Base-by-base conservation (phyloP, 2,888 invertebrate genomes). In the Aromia moschata region DNA sequence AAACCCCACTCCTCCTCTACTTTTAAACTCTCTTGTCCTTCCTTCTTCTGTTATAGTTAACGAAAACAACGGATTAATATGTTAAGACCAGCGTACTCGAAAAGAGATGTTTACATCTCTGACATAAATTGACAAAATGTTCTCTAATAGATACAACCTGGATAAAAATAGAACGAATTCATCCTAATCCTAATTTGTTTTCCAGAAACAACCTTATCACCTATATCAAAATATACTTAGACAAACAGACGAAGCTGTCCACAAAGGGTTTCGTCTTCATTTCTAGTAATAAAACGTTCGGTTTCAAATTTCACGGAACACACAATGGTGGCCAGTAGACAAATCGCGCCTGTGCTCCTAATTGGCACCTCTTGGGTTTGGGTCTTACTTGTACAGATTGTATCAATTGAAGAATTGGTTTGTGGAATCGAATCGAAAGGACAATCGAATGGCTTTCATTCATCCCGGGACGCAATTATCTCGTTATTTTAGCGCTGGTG, bases 391-490 rank as follows among this genome's bases (percentile, higher is more conserved):
- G 38, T 49, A 38, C 30, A 40, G 52, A 51, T 60, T 56, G 54
- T 60, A 63, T 63, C 63, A 36, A 17, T 40, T 60, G 47, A 63
- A 45, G 43, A 55, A 63, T 60, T 60, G 58, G 56, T 57, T 54
- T 45, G 44, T 51, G 51, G 46, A 51, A 25, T 44, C 41, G 46
- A 51, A 25, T 44, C 41, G 31, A 57, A 51, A 36, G 49, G 59
- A 62, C 56, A 62, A 54, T 49, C 36, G 38, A 56, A 52, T 54
- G 46, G 53, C 43, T n/a, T 52, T 51, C 58, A 54, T 54, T 53
- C 54, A 18, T 38, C 15, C 38, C 25, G 18, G n/a, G 51, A 49
- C 46, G 30, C 41, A 45, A 54, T 57, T 59, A 49, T 54, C 38
- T 59, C 51, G 41, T 57, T 47, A 44, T 55, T 52, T 55, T 46